Conservation (phyloP, 2,113 vertebrate genomes). For the Recurvirostra avosetta region DNA sequence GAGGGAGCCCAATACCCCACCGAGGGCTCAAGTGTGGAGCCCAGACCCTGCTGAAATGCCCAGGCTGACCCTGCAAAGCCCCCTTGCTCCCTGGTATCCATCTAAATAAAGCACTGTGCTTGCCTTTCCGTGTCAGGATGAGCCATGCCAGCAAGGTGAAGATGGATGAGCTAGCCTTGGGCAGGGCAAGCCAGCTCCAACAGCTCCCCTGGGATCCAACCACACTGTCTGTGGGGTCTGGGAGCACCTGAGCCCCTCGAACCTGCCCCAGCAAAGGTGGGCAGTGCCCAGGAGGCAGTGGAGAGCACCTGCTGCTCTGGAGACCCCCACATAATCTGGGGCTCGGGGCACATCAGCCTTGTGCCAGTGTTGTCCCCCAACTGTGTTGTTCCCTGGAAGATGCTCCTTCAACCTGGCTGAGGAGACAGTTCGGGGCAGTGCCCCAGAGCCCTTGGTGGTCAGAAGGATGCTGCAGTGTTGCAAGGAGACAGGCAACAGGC, state of each 20-base stretch:
- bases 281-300: neutral
- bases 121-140: neutral
- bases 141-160: neutral
- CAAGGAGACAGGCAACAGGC: neutral
- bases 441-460: neutral
- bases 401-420: neutral
- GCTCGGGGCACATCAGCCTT: neutral
- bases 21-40: neutral
- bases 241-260: neutral
- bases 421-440: neutral
- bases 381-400: neutral
- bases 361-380: neutral
- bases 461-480: neutral
- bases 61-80: neutral
- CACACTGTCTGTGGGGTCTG: neutral
- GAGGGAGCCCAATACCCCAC: neutral
- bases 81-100: neutral
- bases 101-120: neutral
- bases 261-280: neutral
- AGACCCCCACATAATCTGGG: neutral
- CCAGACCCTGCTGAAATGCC: neutral
- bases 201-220: neutral
- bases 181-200: neutral
- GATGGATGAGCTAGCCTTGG: neutral
- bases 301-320: neutral